These are phyloP conservation scores for Monomorium pharaonis DNA, from an alignment of 1,140 invertebrate species.

Conservation along the genomic window DNA sequence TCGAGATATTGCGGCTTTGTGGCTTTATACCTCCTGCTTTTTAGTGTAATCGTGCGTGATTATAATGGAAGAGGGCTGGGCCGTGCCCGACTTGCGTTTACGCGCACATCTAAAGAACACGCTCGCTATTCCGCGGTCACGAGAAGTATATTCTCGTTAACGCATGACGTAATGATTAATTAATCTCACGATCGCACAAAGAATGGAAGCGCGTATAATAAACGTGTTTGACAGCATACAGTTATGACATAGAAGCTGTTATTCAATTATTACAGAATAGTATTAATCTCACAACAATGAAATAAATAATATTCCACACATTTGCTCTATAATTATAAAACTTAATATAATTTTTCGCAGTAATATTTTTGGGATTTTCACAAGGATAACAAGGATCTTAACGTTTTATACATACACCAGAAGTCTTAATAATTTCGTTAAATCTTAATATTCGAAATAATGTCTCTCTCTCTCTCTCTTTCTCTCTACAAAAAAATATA, in stretches of 20 bases:
- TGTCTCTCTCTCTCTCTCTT: too few relatives aligned
- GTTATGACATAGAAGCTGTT: not conserved
- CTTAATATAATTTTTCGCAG: not conserved
- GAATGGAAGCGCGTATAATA: not conserved
- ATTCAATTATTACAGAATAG: not conserved
- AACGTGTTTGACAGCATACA: not conserved
- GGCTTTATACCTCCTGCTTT: not conserved
- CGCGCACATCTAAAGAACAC: slow-evolving; percentile 2
- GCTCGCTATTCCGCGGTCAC: not conserved
- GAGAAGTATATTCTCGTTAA: slow-evolving; percentile 29
- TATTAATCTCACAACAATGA: not conserved
- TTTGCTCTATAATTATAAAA: not conserved
- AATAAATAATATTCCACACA: not conserved
- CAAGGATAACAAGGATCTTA: not conserved
- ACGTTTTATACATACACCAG: not conserved
- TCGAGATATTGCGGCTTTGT: slow-evolving; percentile 4
- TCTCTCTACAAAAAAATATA: not conserved
- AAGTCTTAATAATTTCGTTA: not conserved
- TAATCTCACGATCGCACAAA: not conserved
- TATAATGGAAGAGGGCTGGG: not conserved
- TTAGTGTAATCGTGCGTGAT: not conserved
- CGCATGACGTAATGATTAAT: not conserved
- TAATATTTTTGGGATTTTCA: not conserved
- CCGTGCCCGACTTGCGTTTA: slow-evolving; percentile 2
- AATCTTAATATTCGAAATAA: not conserved